Conservation (phyloP, 1,140 invertebrate genomes). For the Drosophila erecta region DNA sequence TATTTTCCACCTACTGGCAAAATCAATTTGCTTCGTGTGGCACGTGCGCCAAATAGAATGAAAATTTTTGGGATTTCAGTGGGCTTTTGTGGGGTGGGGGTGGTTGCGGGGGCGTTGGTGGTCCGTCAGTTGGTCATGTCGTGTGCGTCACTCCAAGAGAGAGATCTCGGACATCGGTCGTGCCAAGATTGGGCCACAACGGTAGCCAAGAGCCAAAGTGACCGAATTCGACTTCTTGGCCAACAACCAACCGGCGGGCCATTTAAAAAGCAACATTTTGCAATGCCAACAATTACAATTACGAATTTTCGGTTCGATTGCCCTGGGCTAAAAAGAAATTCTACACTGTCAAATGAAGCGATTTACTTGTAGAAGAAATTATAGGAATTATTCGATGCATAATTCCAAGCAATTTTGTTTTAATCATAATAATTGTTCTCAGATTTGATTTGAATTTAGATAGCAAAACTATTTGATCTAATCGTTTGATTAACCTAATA, state of each 20-base stretch:
- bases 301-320: conserved; percentile 69
- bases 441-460: background rate
- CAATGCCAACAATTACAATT: conserved; percentile 76
- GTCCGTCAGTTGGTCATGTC: conserved; percentile 63
- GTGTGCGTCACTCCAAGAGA: conserved; percentile 74
- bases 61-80: conserved; percentile 49
- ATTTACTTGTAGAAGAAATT: background rate
- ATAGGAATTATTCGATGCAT: background rate
- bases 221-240: conserved; percentile 23
- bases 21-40: conserved; percentile 84
- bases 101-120: conserved; percentile 29
- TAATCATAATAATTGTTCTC: background rate
- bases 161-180: conserved; percentile 62
- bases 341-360: conserved; percentile 14
- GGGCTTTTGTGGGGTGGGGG: conserved; percentile 1
- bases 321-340: conserved; percentile 47
- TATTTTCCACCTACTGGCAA: conserved; percentile 84
- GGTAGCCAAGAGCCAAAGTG: conserved; percentile 66
- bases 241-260: conserved; percentile 38
- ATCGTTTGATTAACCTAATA: no score
- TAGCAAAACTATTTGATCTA: background rate
- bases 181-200: conserved; percentile 74
- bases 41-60: conserved; percentile 83
- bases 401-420: background rate
- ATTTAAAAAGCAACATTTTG: conserved; percentile 78